Conservation (phyloP, 2,797 vertebrate species). For the Benthosema pterotum region DNA sequence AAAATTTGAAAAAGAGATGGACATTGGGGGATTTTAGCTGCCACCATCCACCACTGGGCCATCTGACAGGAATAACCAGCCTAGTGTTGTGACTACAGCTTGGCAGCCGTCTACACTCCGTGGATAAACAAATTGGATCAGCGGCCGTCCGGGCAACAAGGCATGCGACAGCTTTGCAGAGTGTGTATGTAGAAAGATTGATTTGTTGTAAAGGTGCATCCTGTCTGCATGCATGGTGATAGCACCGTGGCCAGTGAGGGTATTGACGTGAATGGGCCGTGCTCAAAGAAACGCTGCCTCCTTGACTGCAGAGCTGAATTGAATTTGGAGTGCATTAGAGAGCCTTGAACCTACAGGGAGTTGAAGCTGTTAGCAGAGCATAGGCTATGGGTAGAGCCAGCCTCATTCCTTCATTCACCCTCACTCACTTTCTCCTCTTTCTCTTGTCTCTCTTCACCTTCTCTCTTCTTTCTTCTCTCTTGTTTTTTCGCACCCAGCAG, state of each 20-base stretch:
- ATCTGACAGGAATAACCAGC: slow-evolving; percentile 17
- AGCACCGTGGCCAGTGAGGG: slow-evolving; percentile 14
- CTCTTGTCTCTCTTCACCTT: not conserved
- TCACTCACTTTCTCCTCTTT: not conserved
- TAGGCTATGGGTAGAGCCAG: slow-evolving; percentile 55
- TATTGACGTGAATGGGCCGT: slow-evolving; percentile 19
- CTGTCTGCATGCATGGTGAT: not conserved
- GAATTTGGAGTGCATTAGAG: slow-evolving; percentile 71
- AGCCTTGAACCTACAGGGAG: slow-evolving; percentile 27
- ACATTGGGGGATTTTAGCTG: slow-evolving; percentile 14
- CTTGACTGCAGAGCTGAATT: slow-evolving; percentile 50
- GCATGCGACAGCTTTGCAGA: not conserved
- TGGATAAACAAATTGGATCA: not conserved
- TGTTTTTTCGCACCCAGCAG: not conserved
- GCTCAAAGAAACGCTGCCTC: slow-evolving; percentile 30
- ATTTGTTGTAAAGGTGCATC: slow-evolving; percentile 19
- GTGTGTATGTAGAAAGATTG: slow-evolving; percentile 4
- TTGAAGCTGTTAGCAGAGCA: slow-evolving; percentile 47
- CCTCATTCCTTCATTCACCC: slow-evolving; percentile 41
- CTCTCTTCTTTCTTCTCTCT: slow-evolving; percentile 1
- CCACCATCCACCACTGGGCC: slow-evolving; percentile 23
- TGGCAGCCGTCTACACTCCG: not conserved
- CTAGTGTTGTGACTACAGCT: not conserved
- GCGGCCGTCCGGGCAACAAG: not conserved
- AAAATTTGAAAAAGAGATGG: slow-evolving; percentile 36